A percentile compares a stretch with the other conserved stretches of the same genome.
phyloP scores from a whole-genome alignment of 2,113 vertebrate genomes.

The Malurus alboscapulatus region DNA sequence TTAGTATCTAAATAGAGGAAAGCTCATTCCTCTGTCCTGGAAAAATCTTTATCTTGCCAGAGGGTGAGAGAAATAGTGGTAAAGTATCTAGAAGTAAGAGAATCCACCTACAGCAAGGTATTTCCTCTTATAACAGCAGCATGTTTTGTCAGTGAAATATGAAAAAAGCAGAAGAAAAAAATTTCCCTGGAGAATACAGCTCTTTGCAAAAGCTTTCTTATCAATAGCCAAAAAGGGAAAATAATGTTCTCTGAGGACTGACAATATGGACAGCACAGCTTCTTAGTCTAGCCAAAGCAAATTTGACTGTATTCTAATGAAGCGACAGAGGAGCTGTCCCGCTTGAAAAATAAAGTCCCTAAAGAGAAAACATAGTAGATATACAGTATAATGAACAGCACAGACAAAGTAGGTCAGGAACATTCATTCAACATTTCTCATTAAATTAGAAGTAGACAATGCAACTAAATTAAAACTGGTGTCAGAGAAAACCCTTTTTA shows the following conservation, averaged over 20 bases:
- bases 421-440: not conserved
- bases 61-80: not conserved
- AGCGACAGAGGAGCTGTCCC: not conserved
- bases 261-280: not conserved
- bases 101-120: conserved; percentile 3
- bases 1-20: conserved; percentile 10
- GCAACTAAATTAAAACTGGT: not conserved
- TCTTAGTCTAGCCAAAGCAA: not conserved
- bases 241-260: not conserved
- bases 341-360: not conserved
- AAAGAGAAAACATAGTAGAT: not conserved
- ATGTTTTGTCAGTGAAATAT: not conserved
- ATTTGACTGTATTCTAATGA: not conserved
- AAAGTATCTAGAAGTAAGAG: not conserved
- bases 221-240: not conserved
- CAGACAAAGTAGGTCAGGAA: conserved; percentile 16
- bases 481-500: not conserved
- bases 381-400: not conserved
- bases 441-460: not conserved
- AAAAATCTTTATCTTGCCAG: conserved; percentile 5
- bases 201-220: conserved; percentile 5
- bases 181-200: not conserved
- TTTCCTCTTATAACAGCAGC: not conserved
- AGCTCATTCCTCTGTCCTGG: not conserved
- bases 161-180: not conserved